Evolutionary conservation across 2,797 vertebrate genomes (phyloP).

Genomic region (Sebastiscus albofasciatus): DNA sequence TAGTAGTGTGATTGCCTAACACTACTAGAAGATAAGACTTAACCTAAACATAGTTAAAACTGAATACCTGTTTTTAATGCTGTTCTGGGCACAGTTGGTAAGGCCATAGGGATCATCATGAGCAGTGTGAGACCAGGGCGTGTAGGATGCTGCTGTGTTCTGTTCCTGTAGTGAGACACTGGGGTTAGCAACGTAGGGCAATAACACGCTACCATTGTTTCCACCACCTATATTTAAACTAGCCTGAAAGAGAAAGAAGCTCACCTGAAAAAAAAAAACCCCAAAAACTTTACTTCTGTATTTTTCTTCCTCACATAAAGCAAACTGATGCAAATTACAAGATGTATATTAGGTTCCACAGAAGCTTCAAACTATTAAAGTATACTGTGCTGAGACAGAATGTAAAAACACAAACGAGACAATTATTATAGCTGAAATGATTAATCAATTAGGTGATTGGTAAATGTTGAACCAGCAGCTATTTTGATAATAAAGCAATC

Average conservation of each 20-base stretch:
- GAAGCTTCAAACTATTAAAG: neutral
- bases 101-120: slow-evolving; percentile 83
- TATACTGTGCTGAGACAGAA: neutral
- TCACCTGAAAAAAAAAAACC: neutral
- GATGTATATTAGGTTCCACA: neutral
- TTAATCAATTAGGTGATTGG: neutral
- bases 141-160: slow-evolving; percentile 64
- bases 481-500: neutral
- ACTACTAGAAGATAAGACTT: neutral
- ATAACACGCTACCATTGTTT: slow-evolving; percentile 75
- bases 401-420: neutral
- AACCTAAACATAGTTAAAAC: neutral
- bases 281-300: neutral
- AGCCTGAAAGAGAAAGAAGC: slow-evolving; percentile 50
- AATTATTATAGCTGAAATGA: neutral
- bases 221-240: slow-evolving; percentile 62
- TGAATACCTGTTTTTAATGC: slow-evolving; percentile 84
- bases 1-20: neutral
- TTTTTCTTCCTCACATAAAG: neutral
- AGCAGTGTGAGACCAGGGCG: slow-evolving; percentile 81
- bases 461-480: neutral
- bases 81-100: slow-evolving; percentile 76
- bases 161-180: slow-evolving; percentile 71
- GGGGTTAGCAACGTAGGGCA: slow-evolving; percentile 73
- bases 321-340: neutral